Base-by-base conservation (phyloP, 37 sponge, comb jelly and placozoan species). In the Spongilla lacustris region DNA sequence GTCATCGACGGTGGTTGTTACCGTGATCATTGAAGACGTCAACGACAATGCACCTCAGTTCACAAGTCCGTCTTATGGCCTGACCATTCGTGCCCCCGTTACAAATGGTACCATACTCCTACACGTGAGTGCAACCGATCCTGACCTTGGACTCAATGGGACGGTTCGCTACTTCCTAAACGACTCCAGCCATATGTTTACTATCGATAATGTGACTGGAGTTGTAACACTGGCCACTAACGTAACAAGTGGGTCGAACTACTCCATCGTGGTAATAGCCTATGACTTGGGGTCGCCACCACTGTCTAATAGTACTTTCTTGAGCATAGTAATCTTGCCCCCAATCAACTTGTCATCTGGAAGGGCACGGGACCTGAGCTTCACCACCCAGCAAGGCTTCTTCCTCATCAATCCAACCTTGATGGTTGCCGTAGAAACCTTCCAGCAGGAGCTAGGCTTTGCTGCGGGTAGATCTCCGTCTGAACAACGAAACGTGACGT, bases 21-120 rank as follows among this genome's bases (percentile, higher is more conserved):
- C 36, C 4, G 73, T 92, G 4, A 66, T 10, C 3, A 58, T 88
- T 6, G 32, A 30, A 13, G 91, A 94, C 58, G 72, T 75, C 35
- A 92, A 92, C 69, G 88, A 92, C 74, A 87, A 87, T 46, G 49
- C 81, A 32, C 92, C 92, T 13, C 25, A 74, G 50, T 88, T 92
- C 66, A 67, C 25, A 41, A 34, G 75, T 66, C 24, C 67, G 2
- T 19, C 4, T 19, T 91, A 88, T 74, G 32, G 41, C 10, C 78
- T 50, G 21, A 69, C 77, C 24, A 4, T 91, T 2, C 71, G 77
- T 69, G 85, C 77, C 25, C 79, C 72, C 26, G 68, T 85, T 4
- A 33, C 33, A 31, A 80, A 29, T 13, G 84, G 84, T 37, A 74
- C 71, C 2, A 19, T 68, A 0, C 48, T 94, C 21, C 12, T 88